A percentile compares a stretch with the other conserved stretches of the same genome.
Evolutionary conservation across 2,113 vertebrate species (phyloP).

Genomic region (Baryphthengus martii): DNA sequence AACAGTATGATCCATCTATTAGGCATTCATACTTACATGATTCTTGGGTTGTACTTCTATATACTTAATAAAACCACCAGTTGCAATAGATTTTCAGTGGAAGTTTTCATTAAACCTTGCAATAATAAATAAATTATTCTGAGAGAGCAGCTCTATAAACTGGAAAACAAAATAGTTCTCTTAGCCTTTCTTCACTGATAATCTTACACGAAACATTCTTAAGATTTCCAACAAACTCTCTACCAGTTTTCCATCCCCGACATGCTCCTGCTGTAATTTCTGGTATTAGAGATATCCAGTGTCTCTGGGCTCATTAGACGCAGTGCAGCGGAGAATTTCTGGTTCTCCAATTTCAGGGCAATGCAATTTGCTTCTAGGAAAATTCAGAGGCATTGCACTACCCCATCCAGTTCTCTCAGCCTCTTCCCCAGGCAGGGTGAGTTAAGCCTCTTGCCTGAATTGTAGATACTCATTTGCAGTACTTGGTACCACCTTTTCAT

Average conservation of each 20-base stretch:
- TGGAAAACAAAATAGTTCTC: not conserved
- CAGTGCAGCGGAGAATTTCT: not conserved
- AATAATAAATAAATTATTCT: not conserved
- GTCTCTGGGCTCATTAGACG: not conserved
- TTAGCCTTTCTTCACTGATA: not conserved
- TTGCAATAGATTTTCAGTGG: not conserved
- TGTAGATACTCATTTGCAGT: not conserved
- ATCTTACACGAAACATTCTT: not conserved
- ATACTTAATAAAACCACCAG: not conserved
- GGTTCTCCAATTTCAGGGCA: conserved; percentile 10
- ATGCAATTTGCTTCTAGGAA: conserved; percentile 3
- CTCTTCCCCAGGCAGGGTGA: not conserved
- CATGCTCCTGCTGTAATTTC: not conserved
- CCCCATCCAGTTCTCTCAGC: not conserved
- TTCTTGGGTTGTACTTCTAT: not conserved
- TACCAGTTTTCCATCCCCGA: not conserved
- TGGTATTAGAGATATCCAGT: not conserved
- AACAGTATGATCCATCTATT: not conserved
- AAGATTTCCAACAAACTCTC: not conserved
- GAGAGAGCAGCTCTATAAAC: not conserved
- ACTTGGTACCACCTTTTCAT: not conserved
- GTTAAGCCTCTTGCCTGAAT: not conserved
- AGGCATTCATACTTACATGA: not conserved
- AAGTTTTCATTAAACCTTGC: conserved; percentile 1
- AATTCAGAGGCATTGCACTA: not conserved